Evolutionary conservation across 64 coral and sea anemone species (phyloP).

Genomic region (Montipora efflorescens): DNA sequence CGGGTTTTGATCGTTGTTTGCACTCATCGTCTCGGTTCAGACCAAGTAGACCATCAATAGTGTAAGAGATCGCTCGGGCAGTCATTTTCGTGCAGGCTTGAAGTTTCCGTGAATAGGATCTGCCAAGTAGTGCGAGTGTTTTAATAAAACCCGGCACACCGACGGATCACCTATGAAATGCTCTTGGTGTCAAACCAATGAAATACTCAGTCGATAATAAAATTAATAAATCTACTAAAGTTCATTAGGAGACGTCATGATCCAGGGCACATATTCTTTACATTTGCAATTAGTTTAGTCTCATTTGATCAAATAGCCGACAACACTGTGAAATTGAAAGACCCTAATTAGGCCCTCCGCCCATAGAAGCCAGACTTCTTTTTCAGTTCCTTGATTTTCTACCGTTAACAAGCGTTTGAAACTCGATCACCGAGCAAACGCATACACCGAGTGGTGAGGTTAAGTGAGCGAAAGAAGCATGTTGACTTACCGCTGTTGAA

Average conservation of each 20-base stretch:
- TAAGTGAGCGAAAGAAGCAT: slow-evolving; percentile 47
- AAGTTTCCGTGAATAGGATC: slow-evolving; percentile 48
- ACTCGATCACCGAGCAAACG: not conserved
- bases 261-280: slow-evolving; percentile 90
- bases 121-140: slow-evolving; percentile 53
- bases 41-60: slow-evolving; percentile 69
- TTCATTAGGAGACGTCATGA: slow-evolving; percentile 94
- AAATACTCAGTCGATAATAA: slow-evolving; percentile 86
- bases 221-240: slow-evolving; percentile 98
- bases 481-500: slow-evolving; percentile 49
- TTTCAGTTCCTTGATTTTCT: not conserved
- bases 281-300: slow-evolving; percentile 98
- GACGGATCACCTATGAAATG: slow-evolving; percentile 49
- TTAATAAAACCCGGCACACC: slow-evolving; percentile 76
- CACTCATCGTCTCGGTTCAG: slow-evolving; percentile 43
- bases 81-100: not conserved
- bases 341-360: slow-evolving; percentile 56
- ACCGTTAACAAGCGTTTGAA: not conserved
- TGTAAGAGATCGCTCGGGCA: slow-evolving; percentile 35
- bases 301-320: slow-evolving; percentile 96
- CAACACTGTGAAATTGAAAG: slow-evolving; percentile 92
- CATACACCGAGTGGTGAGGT: not conserved
- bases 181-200: slow-evolving; percentile 78
- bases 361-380: not conserved
- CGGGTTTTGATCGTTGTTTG: slow-evolving; percentile 19